phyloP scores from a whole-genome alignment of 2,113 vertebrate species.

The Embiotoca jacksoni region DNA sequence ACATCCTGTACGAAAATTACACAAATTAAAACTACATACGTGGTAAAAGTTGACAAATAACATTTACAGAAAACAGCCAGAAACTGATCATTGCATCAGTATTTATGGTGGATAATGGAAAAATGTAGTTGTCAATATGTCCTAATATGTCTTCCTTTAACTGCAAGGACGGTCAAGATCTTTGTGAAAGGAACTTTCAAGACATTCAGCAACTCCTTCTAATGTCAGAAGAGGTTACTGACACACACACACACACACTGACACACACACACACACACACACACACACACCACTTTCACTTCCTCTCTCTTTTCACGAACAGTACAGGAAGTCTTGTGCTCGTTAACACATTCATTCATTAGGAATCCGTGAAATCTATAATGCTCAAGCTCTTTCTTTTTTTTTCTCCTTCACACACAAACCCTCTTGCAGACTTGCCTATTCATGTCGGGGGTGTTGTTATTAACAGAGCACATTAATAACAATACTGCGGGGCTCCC shows the following conservation, averaged over 20 bases:
- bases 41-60: too few relatives aligned
- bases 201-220: too few relatives aligned
- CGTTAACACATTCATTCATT: neutral
- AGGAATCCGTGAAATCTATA: neutral
- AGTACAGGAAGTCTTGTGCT: neutral
- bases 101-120: too few relatives aligned
- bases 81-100: too few relatives aligned
- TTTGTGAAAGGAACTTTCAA: too few relatives aligned
- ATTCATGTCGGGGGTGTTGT: slow-evolving; percentile 49
- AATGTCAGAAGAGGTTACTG: too few relatives aligned
- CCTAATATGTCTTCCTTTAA: too few relatives aligned
- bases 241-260: neutral
- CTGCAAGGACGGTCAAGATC: too few relatives aligned
- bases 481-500: slow-evolving; percentile 64
- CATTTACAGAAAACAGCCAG: too few relatives aligned
- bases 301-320: neutral
- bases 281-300: neutral
- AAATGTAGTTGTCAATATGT: too few relatives aligned
- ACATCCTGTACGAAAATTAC: neutral
- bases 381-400: neutral
- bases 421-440: slow-evolving; percentile 33
- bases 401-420: slow-evolving; percentile 10
- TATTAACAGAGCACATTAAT: slow-evolving; percentile 72
- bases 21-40: too few relatives aligned
- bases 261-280: neutral